Evolutionary conservation across 2,797 vertebrate species (phyloP).

Genomic region (Sebastes steindachneri): DNA sequence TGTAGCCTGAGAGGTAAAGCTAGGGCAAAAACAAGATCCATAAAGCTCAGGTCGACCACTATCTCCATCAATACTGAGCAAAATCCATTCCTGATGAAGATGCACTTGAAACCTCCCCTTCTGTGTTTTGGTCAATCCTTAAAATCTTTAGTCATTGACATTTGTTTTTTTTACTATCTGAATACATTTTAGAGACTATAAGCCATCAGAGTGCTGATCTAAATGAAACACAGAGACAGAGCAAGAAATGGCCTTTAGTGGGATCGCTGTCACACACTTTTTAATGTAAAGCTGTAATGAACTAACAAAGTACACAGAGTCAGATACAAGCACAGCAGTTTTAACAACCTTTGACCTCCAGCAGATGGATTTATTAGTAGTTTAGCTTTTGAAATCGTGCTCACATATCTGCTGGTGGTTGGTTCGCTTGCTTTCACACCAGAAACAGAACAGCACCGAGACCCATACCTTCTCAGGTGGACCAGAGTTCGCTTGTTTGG

Average conservation of each 20-base stretch:
- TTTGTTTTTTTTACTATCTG: neutral
- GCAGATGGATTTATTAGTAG: no score
- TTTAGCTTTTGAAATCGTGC: no score
- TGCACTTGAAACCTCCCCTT: neutral
- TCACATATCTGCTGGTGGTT: no score
- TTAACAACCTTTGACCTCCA: no score
- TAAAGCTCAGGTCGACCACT: neutral
- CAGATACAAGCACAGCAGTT: no score
- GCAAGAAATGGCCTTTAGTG: neutral
- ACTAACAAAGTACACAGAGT: no score
- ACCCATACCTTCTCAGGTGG: no score
- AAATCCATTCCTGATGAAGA: neutral
- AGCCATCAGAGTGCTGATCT: neutral
- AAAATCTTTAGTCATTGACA: neutral
- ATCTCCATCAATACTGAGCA: neutral
- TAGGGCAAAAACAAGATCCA: neutral
- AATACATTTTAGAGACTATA: neutral
- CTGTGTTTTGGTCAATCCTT: neutral
- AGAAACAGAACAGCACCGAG: no score
- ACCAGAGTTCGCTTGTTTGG: no score
- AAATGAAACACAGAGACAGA: constrained; percentile 1
- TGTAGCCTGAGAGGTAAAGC: neutral
- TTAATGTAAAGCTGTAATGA: no score
- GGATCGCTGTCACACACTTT: no score
- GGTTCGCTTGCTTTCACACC: no score